Evolutionary conservation across 2,888 invertebrate genomes (phyloP), one percentile per base, ranked within the genome.

Genomic region (Drosophila multiciliata): DNA sequence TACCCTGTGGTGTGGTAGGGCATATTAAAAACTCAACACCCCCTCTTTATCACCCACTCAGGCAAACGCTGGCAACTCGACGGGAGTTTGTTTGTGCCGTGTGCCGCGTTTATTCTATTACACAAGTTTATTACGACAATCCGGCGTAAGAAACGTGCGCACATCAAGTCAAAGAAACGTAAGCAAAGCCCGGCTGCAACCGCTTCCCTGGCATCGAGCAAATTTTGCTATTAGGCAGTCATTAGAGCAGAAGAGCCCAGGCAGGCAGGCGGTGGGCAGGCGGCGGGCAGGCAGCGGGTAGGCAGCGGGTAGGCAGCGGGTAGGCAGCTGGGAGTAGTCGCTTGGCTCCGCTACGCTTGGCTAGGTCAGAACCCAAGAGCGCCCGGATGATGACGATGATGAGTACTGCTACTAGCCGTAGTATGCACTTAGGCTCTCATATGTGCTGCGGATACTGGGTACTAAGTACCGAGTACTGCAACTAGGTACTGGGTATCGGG

Each of bases 41-140:
- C 49, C 23, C 49, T 33, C 49, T 53, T 49, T 49, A 38, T 42
- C 72, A 57, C 61, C 75, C 75, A 75, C 62, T 70, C 76, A 69
- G 36, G 61, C 69, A 65, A 68, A 64, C 58, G 71, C 29, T 29
- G 29, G 29, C 40, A 73, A 63, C 80, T 68, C 85, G 66, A 59
- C 76, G 73, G 81, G 87, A 81, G 89, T 88, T 78, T 81, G 81
- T 76, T 90, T 80, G 81, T 58, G 89, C 74, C 83, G 74, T 83
- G 82, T 87, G 85, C 87, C 86, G 75, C 90, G 87, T 89, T 87
- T 87, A 90, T 90, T 87, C 82, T 90, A 87, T 90, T 87, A 90
- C 89, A 90, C 90, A 89, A 87, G 85, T 85, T 82, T 90, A 87
- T 90, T 90, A 90, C 82, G 87, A 80, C 75, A 80, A 87, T 80